These are phyloP conservation scores for Orchesella cincta DNA, from an alignment of 1,140 invertebrate genomes.

Conservation along the genomic window DNA sequence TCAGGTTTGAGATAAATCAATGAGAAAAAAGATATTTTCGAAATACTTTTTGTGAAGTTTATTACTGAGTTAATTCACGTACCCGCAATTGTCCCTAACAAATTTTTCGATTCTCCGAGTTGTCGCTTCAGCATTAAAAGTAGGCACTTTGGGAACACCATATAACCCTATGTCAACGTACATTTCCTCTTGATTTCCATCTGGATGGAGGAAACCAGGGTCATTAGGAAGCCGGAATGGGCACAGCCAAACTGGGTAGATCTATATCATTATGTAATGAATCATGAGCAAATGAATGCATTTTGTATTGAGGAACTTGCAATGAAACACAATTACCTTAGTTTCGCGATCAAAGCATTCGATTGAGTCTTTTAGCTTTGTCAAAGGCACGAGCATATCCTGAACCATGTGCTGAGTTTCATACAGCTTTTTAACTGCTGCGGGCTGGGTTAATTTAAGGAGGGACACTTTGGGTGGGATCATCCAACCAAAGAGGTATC, in stretches of 20 bases:
- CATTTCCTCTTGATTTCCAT: slow-evolving; percentile 61
- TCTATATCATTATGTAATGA: slow-evolving; percentile 55
- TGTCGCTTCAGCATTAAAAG: slow-evolving; percentile 67
- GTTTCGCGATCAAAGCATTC: slow-evolving; percentile 69
- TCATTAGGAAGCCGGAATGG: slow-evolving; percentile 71
- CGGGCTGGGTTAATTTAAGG: slow-evolving; percentile 77
- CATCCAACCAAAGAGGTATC: slow-evolving; percentile 66
- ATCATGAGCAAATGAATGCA: not conserved
- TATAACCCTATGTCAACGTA: slow-evolving; percentile 80
- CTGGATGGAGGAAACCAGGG: slow-evolving; percentile 71
- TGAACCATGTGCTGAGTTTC: slow-evolving; percentile 78
- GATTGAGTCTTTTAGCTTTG: slow-evolving; percentile 64
- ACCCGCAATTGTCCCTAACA: slow-evolving; percentile 69
- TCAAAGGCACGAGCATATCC: slow-evolving; percentile 78
- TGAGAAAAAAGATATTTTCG: not conserved
- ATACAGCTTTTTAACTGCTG: slow-evolving; percentile 72
- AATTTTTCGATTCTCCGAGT: slow-evolving; percentile 72
- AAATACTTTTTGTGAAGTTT: not conserved
- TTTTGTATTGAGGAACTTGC: not conserved
- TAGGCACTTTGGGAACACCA: slow-evolving; percentile 67
- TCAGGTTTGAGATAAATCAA: slow-evolving; percentile 1
- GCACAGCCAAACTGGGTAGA: slow-evolving; percentile 84
- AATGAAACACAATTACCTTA: slow-evolving; percentile 59
- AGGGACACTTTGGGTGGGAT: slow-evolving; percentile 81
- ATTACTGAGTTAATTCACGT: slow-evolving; percentile 44